Base-by-base conservation (phyloP, 2,113 vertebrate species). In the Pica pica region DNA sequence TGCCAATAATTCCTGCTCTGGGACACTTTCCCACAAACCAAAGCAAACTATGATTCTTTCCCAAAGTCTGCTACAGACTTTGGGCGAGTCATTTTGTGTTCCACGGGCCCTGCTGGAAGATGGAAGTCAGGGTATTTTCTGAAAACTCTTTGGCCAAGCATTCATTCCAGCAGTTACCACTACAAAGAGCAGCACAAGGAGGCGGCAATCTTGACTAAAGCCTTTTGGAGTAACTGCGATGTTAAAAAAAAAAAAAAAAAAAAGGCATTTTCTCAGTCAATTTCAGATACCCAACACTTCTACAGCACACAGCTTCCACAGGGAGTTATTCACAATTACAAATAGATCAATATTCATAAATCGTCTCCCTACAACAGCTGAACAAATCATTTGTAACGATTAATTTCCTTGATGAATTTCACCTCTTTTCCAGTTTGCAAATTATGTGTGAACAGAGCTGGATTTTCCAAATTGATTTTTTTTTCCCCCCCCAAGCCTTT, bases 371-470 rank as follows among this genome's bases (percentile, higher is more conserved):
- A 83, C 74, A 90, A 75, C 85, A 87, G 85, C 88, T 74, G 79
- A 96, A 86, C 75, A 94, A 93, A 95, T 94, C 22, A 93, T 93
- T 85, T 91, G 82, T 65, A 94, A 90, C 53, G 70, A 96, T 93
- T 94, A 75, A 90, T 95, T 88, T 94, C 94, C 93, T 83, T 96
- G 85, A 96, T 83, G 37, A 86, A 96, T 96, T 96, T 92, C 4
- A 15, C 71, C 63, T 94, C 89, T 92, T 93, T 77, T 67, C 78
- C 92, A 81, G 68, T 93, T 93, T 63, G 90, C 92, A 88, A 95
- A 95, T 90, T 86, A 95, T 26, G 6, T 14, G 28, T 53, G 82
- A 95, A 83, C 39, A 68, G 50, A 91, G 21, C 3, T 14, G 59
- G 78, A 86, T 93, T 86, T 94, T 94, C 79, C 82, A 94, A 87